phyloP scores from a whole-genome alignment of 2,113 vertebrate genomes.

The Amia ocellicauda region DNA sequence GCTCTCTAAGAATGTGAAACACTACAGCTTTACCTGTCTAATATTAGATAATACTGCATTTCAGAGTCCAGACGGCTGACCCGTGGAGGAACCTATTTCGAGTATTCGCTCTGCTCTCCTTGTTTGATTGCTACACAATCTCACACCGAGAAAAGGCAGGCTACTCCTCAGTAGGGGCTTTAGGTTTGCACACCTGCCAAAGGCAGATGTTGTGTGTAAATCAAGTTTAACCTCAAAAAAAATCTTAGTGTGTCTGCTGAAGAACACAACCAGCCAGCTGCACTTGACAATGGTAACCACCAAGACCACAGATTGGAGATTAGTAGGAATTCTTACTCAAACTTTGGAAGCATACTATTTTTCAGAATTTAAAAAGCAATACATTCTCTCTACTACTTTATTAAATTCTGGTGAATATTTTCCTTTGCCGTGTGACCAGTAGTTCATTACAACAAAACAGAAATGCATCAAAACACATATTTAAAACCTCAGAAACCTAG shows the following conservation, averaged over 20 bases:
- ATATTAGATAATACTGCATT: background rate
- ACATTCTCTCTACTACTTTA: no score
- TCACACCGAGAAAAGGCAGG: constrained; percentile 34
- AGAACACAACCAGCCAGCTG: constrained; percentile 62
- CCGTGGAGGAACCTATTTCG: background rate
- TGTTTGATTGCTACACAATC: constrained; percentile 49
- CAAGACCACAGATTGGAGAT: constrained; percentile 16
- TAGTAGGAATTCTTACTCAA: no score
- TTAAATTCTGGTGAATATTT: no score
- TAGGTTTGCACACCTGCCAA: constrained; percentile 65
- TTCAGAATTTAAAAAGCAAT: no score
- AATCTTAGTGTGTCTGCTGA: constrained; percentile 26
- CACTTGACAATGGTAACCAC: constrained; percentile 50
- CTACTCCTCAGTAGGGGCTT: constrained; percentile 23
- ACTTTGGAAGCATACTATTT: no score
- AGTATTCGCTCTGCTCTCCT: constrained; percentile 13
- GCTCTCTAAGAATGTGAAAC: background rate
- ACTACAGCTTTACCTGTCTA: background rate
- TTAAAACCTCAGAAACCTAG: no score
- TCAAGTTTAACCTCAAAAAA: constrained; percentile 46
- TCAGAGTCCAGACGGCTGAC: background rate
- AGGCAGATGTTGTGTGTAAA: constrained; percentile 69
- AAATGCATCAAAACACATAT: no score
- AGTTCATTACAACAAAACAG: no score
- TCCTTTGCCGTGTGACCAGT: no score